Evolutionary conservation across 2,888 invertebrate genomes (phyloP).

Genomic region (Cepaea hortensis): DNA sequence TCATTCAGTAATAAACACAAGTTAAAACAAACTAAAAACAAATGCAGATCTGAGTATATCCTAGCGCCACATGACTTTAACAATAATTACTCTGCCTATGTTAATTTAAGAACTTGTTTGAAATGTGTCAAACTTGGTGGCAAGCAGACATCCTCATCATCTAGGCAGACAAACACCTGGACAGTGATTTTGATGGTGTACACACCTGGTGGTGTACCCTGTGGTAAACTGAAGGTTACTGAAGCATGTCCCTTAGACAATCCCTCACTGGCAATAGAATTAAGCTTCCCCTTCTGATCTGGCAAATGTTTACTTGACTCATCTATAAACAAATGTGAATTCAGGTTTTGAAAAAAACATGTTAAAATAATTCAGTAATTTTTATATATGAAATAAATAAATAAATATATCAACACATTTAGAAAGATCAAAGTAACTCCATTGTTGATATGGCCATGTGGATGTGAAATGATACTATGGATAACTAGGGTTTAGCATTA

Average conservation of each 20-base stretch:
- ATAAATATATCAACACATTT: too few species aligned
- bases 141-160: constrained; percentile 32
- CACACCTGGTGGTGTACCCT: background rate
- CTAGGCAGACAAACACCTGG: constrained; percentile 51
- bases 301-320: background rate
- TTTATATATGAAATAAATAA: too few species aligned
- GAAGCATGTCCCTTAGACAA: constrained; percentile 19
- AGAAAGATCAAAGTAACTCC: too few species aligned
- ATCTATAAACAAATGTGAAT: constrained; percentile 32
- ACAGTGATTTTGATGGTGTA: constrained; percentile 42
- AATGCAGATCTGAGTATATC: too few species aligned
- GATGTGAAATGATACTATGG: too few species aligned
- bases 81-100: background rate
- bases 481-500: too few species aligned
- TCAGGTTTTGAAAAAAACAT: background rate
- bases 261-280: background rate
- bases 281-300: constrained; percentile 44
- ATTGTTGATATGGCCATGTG: too few species aligned
- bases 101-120: constrained; percentile 27
- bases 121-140: constrained; percentile 34
- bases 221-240: constrained; percentile 20
- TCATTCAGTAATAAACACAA: too few species aligned
- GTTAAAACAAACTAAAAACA: too few species aligned
- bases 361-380: too few species aligned
- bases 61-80: too few species aligned